Percentiles rank a stretch among this genome's conserved stretches.
Evolutionary conservation across 2,113 vertebrate species (phyloP).

Genomic region (Myrmecobius fasciatus): DNA sequence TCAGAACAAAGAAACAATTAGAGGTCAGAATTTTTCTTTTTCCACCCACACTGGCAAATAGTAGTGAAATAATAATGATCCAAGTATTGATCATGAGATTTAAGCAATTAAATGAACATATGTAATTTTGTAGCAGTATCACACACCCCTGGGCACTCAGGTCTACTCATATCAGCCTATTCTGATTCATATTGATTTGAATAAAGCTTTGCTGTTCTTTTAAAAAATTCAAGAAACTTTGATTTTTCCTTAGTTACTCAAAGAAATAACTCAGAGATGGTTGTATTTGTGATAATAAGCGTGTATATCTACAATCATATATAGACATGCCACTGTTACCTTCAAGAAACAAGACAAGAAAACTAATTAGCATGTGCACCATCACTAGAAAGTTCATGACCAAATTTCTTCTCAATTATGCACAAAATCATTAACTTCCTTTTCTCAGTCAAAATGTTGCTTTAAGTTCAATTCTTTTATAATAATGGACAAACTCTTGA

Average conservation of each 20-base stretch:
- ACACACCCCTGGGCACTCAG: slow-evolving; percentile 30
- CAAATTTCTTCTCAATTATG: neutral
- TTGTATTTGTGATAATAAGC: too few species aligned
- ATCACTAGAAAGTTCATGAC: neutral
- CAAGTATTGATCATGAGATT: slow-evolving; percentile 6
- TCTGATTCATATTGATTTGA: slow-evolving; percentile 32
- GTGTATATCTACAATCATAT: slow-evolving; percentile 23
- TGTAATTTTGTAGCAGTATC: neutral
- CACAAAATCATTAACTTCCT: neutral
- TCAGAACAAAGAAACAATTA: neutral
- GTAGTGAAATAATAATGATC: neutral
- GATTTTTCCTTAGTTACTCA: slow-evolving; percentile 30
- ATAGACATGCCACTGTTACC: slow-evolving; percentile 11
- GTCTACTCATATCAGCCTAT: slow-evolving; percentile 27
- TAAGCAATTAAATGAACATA: slow-evolving; percentile 31
- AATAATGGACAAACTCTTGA: neutral
- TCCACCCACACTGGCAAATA: neutral
- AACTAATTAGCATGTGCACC: slow-evolving; percentile 19
- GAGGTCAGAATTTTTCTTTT: slow-evolving; percentile 3
- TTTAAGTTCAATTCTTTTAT: neutral
- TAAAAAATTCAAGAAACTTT: slow-evolving; percentile 43
- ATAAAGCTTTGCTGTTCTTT: neutral
- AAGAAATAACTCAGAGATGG: too few species aligned
- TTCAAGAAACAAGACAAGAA: neutral
- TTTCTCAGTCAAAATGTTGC: neutral